Conservation (phyloP, 2,113 vertebrate genomes). For the Ochotona princeps region DNA sequence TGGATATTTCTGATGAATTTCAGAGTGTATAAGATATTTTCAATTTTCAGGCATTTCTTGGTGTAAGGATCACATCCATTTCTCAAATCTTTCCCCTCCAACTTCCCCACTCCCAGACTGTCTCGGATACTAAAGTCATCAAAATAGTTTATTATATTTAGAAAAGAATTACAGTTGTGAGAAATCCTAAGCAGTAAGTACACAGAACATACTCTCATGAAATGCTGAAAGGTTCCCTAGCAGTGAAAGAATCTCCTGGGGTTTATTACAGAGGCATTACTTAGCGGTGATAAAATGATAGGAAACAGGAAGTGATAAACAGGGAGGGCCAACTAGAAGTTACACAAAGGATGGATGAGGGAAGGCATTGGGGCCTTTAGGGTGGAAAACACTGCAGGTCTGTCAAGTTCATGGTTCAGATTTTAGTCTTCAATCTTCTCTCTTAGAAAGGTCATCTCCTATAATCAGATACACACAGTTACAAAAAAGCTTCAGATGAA, state of each 20-base stretch:
- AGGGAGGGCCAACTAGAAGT: neutral
- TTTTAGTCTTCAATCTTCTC: conserved; percentile 19
- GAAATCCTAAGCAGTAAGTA: neutral
- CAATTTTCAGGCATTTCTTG: neutral
- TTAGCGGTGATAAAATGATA: neutral
- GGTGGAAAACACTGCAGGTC: neutral
- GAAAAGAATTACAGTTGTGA: conserved; percentile 9
- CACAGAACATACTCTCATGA: neutral
- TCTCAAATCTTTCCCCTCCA: accelerated
- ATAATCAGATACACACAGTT: neutral
- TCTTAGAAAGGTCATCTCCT: neutral
- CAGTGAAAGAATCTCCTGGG: neutral
- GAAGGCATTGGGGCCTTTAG: accelerated
- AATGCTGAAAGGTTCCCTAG: neutral
- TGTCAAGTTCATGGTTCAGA: neutral
- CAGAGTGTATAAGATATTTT: neutral
- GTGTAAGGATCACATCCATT: neutral
- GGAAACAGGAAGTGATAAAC: accelerated
- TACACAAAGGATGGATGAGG: neutral
- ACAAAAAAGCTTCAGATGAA: neutral
- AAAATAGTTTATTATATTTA: conserved; percentile 59
- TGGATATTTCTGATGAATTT: neutral
- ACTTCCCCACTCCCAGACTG: neutral
- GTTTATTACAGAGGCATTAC: neutral
- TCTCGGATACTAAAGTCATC: neutral